Percentiles rank a stretch among this genome's conserved stretches.
Evolutionary conservation across 2,113 vertebrate species (phyloP).

Genomic region (Naja naja): DNA sequence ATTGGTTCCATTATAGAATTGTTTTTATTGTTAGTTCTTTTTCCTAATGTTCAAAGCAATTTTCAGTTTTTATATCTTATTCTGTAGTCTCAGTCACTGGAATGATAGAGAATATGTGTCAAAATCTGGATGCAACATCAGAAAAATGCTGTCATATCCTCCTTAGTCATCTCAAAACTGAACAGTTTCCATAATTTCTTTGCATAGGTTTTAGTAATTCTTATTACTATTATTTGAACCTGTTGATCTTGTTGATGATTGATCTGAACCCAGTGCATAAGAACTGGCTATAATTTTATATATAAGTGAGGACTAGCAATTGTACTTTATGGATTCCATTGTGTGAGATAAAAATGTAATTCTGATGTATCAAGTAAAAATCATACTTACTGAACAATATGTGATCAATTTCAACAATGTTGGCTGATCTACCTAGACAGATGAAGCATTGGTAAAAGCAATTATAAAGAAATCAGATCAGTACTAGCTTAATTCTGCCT

Average conservation of each 20-base stretch:
- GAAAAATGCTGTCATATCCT: neutral
- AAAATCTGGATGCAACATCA: neutral
- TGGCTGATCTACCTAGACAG: too few species aligned
- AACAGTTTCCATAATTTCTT: neutral
- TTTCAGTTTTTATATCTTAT: neutral
- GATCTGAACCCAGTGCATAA: neutral
- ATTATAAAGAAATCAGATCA: neutral
- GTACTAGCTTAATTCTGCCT: neutral
- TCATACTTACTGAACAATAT: neutral
- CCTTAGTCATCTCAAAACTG: neutral
- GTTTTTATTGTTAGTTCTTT: neutral
- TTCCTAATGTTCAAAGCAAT: neutral
- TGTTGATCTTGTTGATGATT: neutral
- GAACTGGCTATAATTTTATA: neutral
- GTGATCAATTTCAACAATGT: neutral
- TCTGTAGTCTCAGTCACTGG: neutral
- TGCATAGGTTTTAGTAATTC: neutral
- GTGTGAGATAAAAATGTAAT: neutral
- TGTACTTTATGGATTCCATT: neutral
- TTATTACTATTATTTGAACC: neutral
- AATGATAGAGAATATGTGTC: neutral
- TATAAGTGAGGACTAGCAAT: neutral
- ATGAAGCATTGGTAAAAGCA: neutral
- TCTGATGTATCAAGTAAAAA: neutral
- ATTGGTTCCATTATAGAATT: neutral